Percentiles rank a stretch among this genome's conserved stretches.
Conservation (phyloP, 2,797 vertebrate species). For the Lates japonicus region DNA sequence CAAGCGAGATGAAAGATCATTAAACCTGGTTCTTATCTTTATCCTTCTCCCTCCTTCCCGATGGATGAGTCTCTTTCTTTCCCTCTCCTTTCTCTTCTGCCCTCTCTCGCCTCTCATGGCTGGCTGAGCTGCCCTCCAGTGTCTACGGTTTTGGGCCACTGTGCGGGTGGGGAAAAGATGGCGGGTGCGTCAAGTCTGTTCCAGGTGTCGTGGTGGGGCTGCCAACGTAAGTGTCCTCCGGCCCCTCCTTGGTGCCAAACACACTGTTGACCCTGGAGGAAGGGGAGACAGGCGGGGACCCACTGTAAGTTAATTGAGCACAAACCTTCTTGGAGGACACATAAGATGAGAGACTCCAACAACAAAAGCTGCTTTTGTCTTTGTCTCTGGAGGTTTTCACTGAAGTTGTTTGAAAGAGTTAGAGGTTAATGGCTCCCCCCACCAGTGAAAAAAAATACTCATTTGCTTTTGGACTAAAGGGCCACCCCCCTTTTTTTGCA, state of each 20-base stretch:
- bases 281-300: constrained; percentile 67
- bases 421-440: constrained; percentile 81
- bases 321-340: constrained; percentile 76
- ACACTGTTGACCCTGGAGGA: constrained; percentile 90
- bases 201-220: constrained; percentile 97
- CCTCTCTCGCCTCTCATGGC: constrained; percentile 89
- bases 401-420: constrained; percentile 81
- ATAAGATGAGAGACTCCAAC: constrained; percentile 74
- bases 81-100: constrained; percentile 90
- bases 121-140: constrained; percentile 90
- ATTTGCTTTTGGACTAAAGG: constrained; percentile 77
- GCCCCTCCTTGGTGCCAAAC: constrained; percentile 95
- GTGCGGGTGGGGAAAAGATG: constrained; percentile 95
- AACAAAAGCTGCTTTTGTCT: constrained; percentile 83
- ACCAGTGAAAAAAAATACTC: constrained; percentile 67
- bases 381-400: constrained; percentile 79
- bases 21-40: constrained; percentile 96
- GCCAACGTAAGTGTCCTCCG: constrained; percentile 88
- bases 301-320: constrained; percentile 81
- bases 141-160: constrained; percentile 95
- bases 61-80: constrained; percentile 90
- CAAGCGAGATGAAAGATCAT: constrained; percentile 22
- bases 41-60: constrained; percentile 92
- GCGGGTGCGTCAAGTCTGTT: constrained; percentile 93
- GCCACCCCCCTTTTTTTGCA: constrained; percentile 54